Evolutionary conservation across 2,797 vertebrate genomes (phyloP), one percentile per base, ranked within the genome.

Genomic region (Natrix natrix): DNA sequence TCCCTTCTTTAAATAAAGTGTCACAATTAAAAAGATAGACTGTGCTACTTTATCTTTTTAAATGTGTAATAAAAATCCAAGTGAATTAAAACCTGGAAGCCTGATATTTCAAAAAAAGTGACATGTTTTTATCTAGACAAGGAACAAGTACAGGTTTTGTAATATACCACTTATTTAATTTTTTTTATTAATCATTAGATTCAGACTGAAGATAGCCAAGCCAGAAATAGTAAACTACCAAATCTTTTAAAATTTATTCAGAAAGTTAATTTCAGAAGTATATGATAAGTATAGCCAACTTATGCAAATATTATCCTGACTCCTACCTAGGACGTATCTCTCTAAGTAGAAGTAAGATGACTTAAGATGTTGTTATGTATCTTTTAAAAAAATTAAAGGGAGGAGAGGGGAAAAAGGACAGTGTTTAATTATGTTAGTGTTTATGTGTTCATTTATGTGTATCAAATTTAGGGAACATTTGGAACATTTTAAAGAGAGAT

Each of bases 71-170:
- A 94, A 94, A 66, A 83, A 83, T 88, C 3, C 37, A 93, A 94
- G 91, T 37, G 17, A 94, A 95, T 93, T 97, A 95, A 96, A 96
- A 95, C 94, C 94, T 95, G 93, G 66, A 91, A 95, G 93, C 60
- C 60, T 93, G 89, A 61, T 96, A 87, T 92, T 94, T 96, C 95
- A 96, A 60, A 26, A 78, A 28, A 69, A 94, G 94, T 92, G 93
- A 89, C 90, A 93, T 93, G 26, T 95, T 94, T 87, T 24, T 89
- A 94, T 92, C 88, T 93, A 48, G 7, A 83, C 56, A 52, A 90
- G 43, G 10, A 22, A 91, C 54, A 91, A 88, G 11, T 78, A 66
- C 48, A 61, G 17, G 61, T 1, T 91, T 56, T 61, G 4, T 48
- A 87, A 90, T 56, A 56, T 37, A n/a, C 2, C 48, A 26, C 48